These are phyloP conservation scores for Rhodophaea formosa DNA, from an alignment of 2,888 invertebrate genomes.

Conservation along the genomic window DNA sequence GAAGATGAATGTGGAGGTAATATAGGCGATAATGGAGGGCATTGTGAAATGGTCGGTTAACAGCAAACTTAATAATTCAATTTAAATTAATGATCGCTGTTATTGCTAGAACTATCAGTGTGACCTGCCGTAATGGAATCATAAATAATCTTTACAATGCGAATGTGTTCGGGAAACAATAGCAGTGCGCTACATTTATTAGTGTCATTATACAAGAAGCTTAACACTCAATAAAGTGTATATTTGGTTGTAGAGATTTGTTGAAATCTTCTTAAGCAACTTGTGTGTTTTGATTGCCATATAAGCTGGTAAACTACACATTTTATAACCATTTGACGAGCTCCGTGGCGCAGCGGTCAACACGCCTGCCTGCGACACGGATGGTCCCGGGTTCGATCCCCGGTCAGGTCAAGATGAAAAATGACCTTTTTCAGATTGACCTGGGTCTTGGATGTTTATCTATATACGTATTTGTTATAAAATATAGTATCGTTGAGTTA, in stretches of 20 bases:
- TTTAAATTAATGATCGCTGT: slow-evolving; percentile 41
- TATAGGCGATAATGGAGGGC: slow-evolving; percentile 18
- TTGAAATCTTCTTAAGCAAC: not conserved
- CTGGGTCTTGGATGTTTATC: too few species aligned
- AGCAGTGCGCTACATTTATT: slow-evolving; percentile 38
- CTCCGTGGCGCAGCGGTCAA: too few species aligned
- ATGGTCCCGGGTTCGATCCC: too few species aligned
- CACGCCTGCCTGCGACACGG: too few species aligned
- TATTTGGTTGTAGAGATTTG: not conserved
- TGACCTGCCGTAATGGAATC: slow-evolving; percentile 38
- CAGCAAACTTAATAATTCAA: slow-evolving; percentile 40
- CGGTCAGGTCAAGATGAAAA: too few species aligned
- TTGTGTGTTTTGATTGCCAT: not conserved
- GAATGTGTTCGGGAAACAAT: slow-evolving; percentile 40
- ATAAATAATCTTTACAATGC: slow-evolving; percentile 43
- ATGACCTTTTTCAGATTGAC: too few species aligned
- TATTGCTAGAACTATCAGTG: slow-evolving; percentile 37
- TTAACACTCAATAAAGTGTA: not conserved
- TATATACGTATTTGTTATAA: too few species aligned
- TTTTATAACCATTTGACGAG: too few species aligned
- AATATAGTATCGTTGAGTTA: too few species aligned
- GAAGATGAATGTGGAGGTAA: not conserved
- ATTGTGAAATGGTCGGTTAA: slow-evolving; percentile 28
- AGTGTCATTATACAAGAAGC: slow-evolving; percentile 31
- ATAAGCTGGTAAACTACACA: too few species aligned